Conservation (phyloP, 2,797 vertebrate species). For the Liasis olivaceus region DNA sequence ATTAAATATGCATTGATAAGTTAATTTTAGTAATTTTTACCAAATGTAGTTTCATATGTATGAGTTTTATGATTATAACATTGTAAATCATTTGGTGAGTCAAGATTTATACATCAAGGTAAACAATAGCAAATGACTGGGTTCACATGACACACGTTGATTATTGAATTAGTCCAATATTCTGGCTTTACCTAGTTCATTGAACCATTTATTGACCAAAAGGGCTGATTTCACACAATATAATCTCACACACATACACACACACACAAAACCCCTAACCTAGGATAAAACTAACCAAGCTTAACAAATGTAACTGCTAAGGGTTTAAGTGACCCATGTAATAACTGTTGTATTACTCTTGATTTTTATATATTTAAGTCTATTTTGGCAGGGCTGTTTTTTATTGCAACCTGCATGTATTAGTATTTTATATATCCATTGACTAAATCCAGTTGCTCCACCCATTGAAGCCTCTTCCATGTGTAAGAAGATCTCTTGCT, state of each 20-base stretch:
- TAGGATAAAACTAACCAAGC: too few species aligned
- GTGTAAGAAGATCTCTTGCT: background rate
- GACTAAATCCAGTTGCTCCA: background rate
- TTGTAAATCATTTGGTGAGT: background rate
- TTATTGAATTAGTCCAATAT: too few species aligned
- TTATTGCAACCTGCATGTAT: background rate
- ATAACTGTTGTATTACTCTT: background rate
- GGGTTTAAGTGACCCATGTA: too few species aligned
- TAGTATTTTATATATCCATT: background rate
- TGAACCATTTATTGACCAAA: too few species aligned
- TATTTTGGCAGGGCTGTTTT: background rate
- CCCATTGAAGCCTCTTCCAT: background rate
- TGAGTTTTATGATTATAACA: background rate
- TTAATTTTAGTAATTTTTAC: background rate
- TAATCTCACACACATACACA: too few species aligned
- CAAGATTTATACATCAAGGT: background rate
- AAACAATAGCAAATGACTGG: background rate
- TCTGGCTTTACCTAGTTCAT: too few species aligned
- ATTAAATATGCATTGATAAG: background rate
- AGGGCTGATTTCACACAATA: too few species aligned
- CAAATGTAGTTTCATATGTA: background rate
- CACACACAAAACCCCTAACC: too few species aligned
- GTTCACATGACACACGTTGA: too few species aligned
- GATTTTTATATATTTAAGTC: background rate
- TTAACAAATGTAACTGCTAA: too few species aligned